These are phyloP conservation scores for Notothenia coriiceps DNA, from an alignment of 2,113 vertebrate species.

Conservation along the genomic window DNA sequence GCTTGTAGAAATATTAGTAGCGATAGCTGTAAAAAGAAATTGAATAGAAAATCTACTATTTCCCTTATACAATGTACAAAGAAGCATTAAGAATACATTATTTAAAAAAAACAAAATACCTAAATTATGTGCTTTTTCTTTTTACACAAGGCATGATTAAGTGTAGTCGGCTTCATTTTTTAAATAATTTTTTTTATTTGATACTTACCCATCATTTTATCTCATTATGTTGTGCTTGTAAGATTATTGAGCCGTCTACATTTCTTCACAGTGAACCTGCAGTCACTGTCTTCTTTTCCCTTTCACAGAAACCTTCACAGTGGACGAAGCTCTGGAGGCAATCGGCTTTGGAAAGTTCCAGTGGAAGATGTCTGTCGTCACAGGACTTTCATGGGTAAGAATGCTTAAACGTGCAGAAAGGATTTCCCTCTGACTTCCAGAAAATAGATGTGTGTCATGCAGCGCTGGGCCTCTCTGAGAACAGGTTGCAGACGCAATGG, in stretches of 20 bases:
- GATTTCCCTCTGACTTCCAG: neutral
- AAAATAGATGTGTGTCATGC: neutral
- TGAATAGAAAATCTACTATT: too few species aligned
- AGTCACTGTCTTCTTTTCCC: neutral
- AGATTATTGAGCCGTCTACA: neutral
- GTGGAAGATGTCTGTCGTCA: slow-evolving; percentile 92
- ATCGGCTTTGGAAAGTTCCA: slow-evolving; percentile 96
- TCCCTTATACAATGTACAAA: too few species aligned
- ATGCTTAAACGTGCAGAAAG: neutral
- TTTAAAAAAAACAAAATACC: neutral
- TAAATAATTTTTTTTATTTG: neutral
- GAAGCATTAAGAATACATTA: too few species aligned
- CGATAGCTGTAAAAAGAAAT: neutral
- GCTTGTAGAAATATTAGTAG: neutral
- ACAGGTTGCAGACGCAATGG: slow-evolving; percentile 97
- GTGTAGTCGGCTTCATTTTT: neutral
- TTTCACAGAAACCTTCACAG: slow-evolving; percentile 91
- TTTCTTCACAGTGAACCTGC: neutral
- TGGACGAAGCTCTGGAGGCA: slow-evolving; percentile 94
- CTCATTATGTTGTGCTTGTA: neutral
- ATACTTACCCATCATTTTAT: neutral
- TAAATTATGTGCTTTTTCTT: neutral
- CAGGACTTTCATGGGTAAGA: slow-evolving; percentile 94
- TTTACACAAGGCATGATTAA: neutral
- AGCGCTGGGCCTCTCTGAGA: slow-evolving; percentile 9